Evolutionary conservation across 2,113 vertebrate genomes (phyloP).

Genomic region (Pluvianellus socialis): DNA sequence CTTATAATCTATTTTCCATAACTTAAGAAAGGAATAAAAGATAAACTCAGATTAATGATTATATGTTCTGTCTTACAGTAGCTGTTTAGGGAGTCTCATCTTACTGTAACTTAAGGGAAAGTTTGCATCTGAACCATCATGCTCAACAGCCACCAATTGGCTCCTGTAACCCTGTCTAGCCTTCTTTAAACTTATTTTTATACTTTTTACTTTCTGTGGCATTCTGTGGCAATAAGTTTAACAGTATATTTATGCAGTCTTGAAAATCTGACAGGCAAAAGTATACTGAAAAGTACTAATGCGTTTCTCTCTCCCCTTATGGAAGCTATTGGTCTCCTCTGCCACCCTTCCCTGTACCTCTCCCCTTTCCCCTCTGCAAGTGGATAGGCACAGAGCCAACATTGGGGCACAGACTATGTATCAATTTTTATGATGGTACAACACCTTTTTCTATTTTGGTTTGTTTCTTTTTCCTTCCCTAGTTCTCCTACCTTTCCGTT

Average conservation of each 20-base stretch:
- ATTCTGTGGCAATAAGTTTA: background rate
- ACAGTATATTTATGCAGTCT: background rate
- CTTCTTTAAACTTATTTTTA: background rate
- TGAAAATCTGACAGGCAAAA: background rate
- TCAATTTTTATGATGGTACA: background rate
- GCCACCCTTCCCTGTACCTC: background rate
- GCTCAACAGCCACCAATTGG: background rate
- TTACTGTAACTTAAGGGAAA: background rate
- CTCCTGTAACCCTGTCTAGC: background rate
- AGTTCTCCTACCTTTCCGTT: background rate
- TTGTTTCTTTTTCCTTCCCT: background rate
- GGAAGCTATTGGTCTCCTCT: background rate
- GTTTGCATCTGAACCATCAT: background rate
- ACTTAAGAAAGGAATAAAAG: background rate
- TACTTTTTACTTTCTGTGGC: background rate
- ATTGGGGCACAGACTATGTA: background rate
- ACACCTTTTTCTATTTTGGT: background rate
- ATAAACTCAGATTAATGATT: background rate
- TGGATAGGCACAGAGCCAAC: background rate
- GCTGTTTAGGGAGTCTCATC: background rate
- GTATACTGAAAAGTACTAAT: background rate
- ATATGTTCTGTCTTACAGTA: background rate
- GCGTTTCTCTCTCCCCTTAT: background rate
- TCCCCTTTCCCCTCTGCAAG: background rate
- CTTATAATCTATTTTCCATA: background rate